These are phyloP conservation scores for Oophaga pumilio DNA, from an alignment of 2,113 vertebrate species.

Conservation along the genomic window DNA sequence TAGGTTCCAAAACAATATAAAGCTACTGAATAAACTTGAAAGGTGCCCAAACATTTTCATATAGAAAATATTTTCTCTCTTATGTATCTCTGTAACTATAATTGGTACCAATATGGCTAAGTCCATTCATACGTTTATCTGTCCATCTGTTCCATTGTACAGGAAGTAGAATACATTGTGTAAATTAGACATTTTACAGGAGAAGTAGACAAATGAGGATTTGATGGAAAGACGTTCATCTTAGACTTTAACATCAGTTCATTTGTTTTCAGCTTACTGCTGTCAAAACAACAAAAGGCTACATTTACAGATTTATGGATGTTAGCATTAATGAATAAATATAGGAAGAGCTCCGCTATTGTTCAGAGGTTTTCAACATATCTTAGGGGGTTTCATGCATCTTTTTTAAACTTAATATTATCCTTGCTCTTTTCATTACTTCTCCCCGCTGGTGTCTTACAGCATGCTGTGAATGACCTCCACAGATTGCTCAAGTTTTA, in stretches of 20 bases:
- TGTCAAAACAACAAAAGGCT: constrained; percentile 34
- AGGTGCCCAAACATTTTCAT: neutral
- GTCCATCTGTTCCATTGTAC: neutral
- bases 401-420: constrained; percentile 72
- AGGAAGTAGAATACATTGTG: neutral
- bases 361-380: constrained; percentile 58
- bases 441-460: constrained; percentile 73
- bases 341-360: constrained; percentile 15
- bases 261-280: constrained; percentile 23
- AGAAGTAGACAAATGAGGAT: neutral
- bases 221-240: constrained; percentile 7
- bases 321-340: constrained; percentile 48
- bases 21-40: neutral
- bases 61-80: neutral
- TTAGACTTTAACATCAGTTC: constrained; percentile 22
- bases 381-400: constrained; percentile 69
- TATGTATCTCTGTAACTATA: neutral
- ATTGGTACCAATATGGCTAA: neutral
- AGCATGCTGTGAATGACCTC: constrained; percentile 77
- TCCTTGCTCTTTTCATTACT: constrained; percentile 77
- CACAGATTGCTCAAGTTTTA: constrained; percentile 74
- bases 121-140: neutral
- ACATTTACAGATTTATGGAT: constrained; percentile 41
- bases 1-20: neutral
- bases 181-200: neutral